Evolutionary conservation across 2,888 invertebrate genomes (phyloP).

Genomic region (Callimorpha dominula): DNA sequence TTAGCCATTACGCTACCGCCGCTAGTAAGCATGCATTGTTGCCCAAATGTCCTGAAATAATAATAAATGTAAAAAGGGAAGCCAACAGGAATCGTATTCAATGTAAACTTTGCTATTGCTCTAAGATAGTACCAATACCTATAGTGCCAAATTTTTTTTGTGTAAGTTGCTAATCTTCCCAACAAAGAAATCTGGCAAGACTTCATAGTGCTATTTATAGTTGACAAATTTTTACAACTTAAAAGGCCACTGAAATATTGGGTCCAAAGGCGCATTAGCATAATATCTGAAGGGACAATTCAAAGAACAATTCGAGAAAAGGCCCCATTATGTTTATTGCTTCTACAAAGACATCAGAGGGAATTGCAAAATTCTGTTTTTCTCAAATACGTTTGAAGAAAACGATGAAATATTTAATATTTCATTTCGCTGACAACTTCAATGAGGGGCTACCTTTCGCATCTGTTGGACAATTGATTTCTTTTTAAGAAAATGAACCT

Average conservation of each 20-base stretch:
- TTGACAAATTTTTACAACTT: slow-evolving; percentile 17
- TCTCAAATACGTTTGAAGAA: slow-evolving; percentile 26
- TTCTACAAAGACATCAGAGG: slow-evolving; percentile 33
- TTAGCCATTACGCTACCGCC: too few species aligned
- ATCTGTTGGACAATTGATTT: slow-evolving; percentile 27
- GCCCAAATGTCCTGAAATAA: neutral
- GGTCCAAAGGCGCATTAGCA: slow-evolving; percentile 26
- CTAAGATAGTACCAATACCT: too few species aligned
- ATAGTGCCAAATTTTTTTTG: too few species aligned
- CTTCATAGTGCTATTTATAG: neutral
- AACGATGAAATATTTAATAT: slow-evolving; percentile 43
- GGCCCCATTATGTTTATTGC: slow-evolving; percentile 29
- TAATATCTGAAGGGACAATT: slow-evolving; percentile 28
- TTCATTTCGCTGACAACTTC: slow-evolving; percentile 39
- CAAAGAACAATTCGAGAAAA: slow-evolving; percentile 30
- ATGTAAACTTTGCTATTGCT: neutral
- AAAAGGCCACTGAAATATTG: slow-evolving; percentile 29
- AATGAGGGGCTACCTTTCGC: slow-evolving; percentile 30
- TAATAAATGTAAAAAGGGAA: neutral
- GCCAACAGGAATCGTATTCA: neutral
- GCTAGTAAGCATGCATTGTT: neutral
- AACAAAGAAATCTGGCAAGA: neutral
- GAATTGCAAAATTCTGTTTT: slow-evolving; percentile 33
- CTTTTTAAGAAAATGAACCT: slow-evolving; percentile 30
- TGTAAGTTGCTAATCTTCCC: neutral